Conservation (phyloP, 2,113 vertebrate genomes). For the Tragelaphus buxtoni region DNA sequence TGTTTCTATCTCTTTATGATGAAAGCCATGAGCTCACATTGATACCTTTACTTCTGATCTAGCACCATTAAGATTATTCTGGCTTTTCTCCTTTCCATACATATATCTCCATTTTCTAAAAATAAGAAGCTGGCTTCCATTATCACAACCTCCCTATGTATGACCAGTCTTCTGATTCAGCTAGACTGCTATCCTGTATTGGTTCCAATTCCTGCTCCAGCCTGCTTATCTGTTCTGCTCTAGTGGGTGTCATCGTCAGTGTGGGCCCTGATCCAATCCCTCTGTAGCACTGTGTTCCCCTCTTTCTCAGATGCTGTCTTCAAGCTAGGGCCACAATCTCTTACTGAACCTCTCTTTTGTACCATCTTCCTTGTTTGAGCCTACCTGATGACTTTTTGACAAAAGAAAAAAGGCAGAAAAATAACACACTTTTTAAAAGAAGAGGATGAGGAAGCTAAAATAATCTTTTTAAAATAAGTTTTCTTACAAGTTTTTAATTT, state of each 20-base stretch:
- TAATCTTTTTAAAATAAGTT: slow-evolving; percentile 18
- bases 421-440: neutral
- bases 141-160: neutral
- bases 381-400: neutral
- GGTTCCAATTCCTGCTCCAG: neutral
- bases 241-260: neutral
- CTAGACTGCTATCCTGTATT: neutral
- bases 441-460: neutral
- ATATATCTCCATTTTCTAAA: neutral
- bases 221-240: neutral
- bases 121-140: neutral
- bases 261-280: neutral
- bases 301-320: neutral
- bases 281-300: neutral
- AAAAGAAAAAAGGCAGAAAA: neutral
- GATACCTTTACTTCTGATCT: neutral
- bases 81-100: neutral
- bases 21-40: neutral
- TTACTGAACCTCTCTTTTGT: neutral
- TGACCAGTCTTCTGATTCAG: neutral
- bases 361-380: neutral
- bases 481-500: neutral
- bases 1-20: neutral
- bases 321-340: neutral
- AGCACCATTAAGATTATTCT: neutral